Base-by-base conservation (phyloP, 2,797 vertebrate species). In the Pogoniulus pusillus region DNA sequence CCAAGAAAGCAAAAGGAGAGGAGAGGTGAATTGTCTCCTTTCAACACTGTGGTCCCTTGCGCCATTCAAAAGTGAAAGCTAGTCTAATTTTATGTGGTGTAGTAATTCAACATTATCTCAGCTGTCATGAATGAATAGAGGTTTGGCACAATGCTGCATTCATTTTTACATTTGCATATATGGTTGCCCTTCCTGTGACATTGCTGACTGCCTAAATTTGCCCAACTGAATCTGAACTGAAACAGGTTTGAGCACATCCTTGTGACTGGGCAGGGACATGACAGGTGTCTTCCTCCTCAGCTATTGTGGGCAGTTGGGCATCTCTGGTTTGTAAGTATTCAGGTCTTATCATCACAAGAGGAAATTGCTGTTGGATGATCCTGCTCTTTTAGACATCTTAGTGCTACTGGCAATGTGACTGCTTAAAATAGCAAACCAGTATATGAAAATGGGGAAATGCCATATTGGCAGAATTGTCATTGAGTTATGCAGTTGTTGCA, bases 401-500 rank as follows among this genome's bases (percentile, higher is more conserved):
- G n/a, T 45, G n/a, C 37, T 75, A 18, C 34, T 51, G 59, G 30
- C 15, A 34, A 16, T 14, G 17, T 23, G 35, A 2, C 9, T 26
- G 34, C 43, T 82, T 13, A 60, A 53, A 83, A 53, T 7, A 34
- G 45, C 32, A 87, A 85, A 45, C 12, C 77, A 72, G 1, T 8
- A 30, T 7, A 1, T 8, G 45, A 27, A 57, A 65, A 76, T 1
- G 10, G 22, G 37, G 53, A 80, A 65, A 34, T 20, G 19, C 35
- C 12, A 2, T 4, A 6, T 8, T 37, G 55, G 55, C 45, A 53
- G 51, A 57, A 76, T 3, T 57, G 57, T 27, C 9, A 0, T 30
- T 69, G n/a, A 0, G 0, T 64, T 51, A 58, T 20, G 32, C 58
- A 34, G 8, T 6, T 7, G 22, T 27, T 49, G 23, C 10, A 5